Conservation (phyloP, 2,113 vertebrate genomes). For the Paramormyrops kingsleyae region DNA sequence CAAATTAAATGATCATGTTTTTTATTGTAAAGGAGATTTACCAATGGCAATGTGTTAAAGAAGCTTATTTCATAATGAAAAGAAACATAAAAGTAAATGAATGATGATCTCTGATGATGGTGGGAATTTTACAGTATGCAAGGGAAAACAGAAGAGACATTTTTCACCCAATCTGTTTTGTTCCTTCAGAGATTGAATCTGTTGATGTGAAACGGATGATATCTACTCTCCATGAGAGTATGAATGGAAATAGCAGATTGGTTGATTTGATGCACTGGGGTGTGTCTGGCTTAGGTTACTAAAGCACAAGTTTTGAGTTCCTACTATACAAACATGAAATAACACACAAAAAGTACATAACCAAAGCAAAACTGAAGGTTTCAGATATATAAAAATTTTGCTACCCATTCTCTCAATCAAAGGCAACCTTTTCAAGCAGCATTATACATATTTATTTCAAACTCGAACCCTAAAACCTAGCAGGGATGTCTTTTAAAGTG, state of each 20-base stretch:
- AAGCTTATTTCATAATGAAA: neutral
- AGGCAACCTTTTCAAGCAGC: neutral
- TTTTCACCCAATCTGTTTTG: neutral
- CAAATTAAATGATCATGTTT: neutral
- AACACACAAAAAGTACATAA: neutral
- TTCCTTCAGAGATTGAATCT: constrained; percentile 6
- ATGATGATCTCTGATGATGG: neutral
- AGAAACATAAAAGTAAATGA: neutral
- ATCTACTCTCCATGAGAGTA: neutral
- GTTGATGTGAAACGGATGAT: constrained; percentile 4
- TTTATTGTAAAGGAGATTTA: neutral
- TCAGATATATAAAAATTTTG: neutral
- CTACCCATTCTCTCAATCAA: neutral
- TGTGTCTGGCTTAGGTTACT: neutral
- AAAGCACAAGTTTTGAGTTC: neutral
- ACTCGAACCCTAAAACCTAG: neutral
- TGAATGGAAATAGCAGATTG: constrained; percentile 4
- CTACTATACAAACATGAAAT: neutral
- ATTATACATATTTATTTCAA: neutral
- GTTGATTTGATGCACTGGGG: constrained; percentile 10
- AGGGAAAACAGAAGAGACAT: neutral
- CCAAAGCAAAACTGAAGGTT: neutral
- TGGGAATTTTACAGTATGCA: neutral
- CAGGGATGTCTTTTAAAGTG: neutral
- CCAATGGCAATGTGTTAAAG: neutral